phyloP scores from a whole-genome alignment of 2,113 vertebrate genomes.

The Todiramphus chloris region DNA sequence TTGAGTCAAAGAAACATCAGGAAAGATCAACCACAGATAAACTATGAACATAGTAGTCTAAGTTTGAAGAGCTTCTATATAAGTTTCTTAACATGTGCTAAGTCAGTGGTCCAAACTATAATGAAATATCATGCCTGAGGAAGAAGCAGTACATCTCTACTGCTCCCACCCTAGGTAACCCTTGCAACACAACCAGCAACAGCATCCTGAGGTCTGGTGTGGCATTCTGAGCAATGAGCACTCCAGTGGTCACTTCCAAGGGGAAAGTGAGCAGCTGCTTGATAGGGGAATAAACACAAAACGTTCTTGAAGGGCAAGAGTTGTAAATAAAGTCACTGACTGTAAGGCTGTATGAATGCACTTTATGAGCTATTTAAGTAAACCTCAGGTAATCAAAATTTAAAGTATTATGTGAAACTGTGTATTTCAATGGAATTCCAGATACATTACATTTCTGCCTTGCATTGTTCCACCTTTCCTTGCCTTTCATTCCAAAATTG shows the following conservation, averaged over 20 bases:
- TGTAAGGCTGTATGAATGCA: neutral
- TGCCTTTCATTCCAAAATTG: neutral
- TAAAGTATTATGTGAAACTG: neutral
- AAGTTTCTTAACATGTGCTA: neutral
- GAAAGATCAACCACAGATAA: neutral
- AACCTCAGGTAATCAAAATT: neutral
- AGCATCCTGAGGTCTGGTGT: rapidly evolving
- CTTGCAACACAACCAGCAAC: neutral
- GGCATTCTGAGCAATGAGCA: neutral
- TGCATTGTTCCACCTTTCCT: neutral
- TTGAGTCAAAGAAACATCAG: neutral
- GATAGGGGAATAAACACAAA: neutral
- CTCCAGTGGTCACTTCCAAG: neutral
- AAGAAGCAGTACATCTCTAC: neutral
- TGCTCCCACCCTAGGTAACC: neutral
- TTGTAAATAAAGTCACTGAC: neutral
- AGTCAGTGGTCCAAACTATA: neutral
- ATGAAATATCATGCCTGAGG: neutral
- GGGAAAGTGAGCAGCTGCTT: neutral
- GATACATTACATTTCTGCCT: neutral
- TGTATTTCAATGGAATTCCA: neutral
- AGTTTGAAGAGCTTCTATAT: neutral
- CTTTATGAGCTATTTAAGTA: neutral
- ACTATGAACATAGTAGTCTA: rapidly evolving
- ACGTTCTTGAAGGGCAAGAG: neutral